Conservation (phyloP, 2,888 invertebrate genomes). For the Biston stratarius region DNA sequence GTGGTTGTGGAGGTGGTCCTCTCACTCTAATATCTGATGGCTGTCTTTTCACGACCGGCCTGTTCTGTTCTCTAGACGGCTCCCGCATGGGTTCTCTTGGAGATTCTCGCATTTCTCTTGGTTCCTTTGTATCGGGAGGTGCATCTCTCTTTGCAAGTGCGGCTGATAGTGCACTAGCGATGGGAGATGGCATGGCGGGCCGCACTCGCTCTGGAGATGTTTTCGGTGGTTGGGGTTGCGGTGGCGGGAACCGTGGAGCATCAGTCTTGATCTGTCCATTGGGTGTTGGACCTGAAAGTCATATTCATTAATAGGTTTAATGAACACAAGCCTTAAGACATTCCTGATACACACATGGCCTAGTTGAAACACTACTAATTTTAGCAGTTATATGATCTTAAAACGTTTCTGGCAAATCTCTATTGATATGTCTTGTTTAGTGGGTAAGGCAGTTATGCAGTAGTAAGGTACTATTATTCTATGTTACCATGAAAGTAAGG, state of each 20-base stretch:
- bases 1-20: constrained; percentile 94
- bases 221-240: constrained; percentile 61
- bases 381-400: too few relatives aligned
- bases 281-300: constrained; percentile 65
- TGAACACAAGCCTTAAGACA: not conserved
- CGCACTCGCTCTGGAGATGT: constrained; percentile 71
- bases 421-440: too few relatives aligned
- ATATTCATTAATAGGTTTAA: not conserved
- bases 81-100: constrained; percentile 74
- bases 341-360: too few relatives aligned
- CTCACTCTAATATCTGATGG: constrained; percentile 81
- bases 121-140: constrained; percentile 2
- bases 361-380: too few relatives aligned
- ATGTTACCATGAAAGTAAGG: too few relatives aligned
- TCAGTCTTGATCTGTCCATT: constrained; percentile 76
- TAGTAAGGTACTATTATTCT: too few relatives aligned
- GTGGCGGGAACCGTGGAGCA: constrained; percentile 70
- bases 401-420: too few relatives aligned
- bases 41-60: constrained; percentile 64
- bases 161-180: constrained; percentile 72
- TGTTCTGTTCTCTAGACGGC: constrained; percentile 70
- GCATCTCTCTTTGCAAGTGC: constrained; percentile 65
- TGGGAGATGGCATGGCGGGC: constrained; percentile 57
- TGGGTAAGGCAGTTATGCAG: too few relatives aligned
- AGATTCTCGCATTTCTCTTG: constrained; percentile 51